Base-by-base conservation (phyloP, 2,888 invertebrate genomes). In the Bellardia pandia region DNA sequence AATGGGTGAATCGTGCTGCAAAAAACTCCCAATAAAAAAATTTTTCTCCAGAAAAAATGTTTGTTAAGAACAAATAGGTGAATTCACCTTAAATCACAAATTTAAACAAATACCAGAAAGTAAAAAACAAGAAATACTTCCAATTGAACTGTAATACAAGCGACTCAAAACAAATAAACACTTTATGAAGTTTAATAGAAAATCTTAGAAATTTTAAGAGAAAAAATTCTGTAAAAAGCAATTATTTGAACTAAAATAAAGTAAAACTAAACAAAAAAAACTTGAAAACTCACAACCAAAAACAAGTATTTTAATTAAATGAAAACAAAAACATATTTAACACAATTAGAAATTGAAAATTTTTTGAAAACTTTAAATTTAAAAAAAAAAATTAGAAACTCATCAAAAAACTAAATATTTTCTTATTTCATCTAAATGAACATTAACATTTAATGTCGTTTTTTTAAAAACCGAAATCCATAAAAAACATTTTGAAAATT, bases 391-490 rank as follows among this genome's bases (percentile, higher is more conserved):
- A 23, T 45, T 58, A 81, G 9, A 72, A 77, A 53, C 30, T 51
- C 13, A 13, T 13, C 45, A 45, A 13, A 45, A 64, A 60, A 48
- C 37, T 48, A 62, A 37, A 79, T 53, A 64, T 71, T 42, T 62
- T 71, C 45, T 64, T 64, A 77, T 64, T 71, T 62, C 53, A 42
- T 9, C 30, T 16, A 79, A 69, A 80, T 69, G 76, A 68, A 77
- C 86, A 84, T 86, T 80, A 84, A 87, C 72, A 85, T 81, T 87
- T 85, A 85, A 77, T 74, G 81, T 77, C 48, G 76, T 86, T 77
- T 80, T 80, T 79, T 51, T 53, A 37, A n/a, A 60, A 60, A 66
- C 16, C 13, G 9, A 78, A 80, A 56, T 2, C 7, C 37, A 5
- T 64, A 53, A 77, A 80, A 86, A 77, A 88, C 40, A 78, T 86